phyloP scores from a whole-genome alignment of 2,113 vertebrate species.

The Zeus faber region DNA sequence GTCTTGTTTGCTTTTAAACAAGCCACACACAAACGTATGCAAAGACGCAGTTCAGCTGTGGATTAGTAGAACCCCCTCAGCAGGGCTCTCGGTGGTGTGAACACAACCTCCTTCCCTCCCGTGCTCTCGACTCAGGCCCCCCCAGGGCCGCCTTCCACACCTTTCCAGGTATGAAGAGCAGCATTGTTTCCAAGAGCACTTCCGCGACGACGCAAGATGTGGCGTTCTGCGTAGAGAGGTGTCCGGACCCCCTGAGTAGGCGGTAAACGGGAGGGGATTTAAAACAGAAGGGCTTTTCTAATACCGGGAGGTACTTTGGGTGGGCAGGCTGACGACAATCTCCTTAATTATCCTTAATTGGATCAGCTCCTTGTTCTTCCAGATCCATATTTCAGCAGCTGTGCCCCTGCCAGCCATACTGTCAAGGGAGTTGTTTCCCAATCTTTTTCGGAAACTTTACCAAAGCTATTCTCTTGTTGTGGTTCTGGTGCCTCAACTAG shows the following conservation, averaged over 20 bases:
- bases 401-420: constrained; percentile 36
- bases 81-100: constrained; percentile 51
- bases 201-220: constrained; percentile 25
- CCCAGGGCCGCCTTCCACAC: constrained; percentile 44
- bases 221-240: constrained; percentile 32
- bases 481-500: no score
- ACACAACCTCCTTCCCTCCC: constrained; percentile 52
- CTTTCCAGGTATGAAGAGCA: constrained; percentile 41
- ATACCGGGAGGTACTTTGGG: constrained; percentile 48
- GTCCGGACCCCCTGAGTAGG: constrained; percentile 48
- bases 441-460: no score
- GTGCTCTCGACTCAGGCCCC: constrained; percentile 59
- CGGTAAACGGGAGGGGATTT: constrained; percentile 51
- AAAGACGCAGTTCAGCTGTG: constrained; percentile 33
- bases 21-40: constrained; percentile 59
- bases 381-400: constrained; percentile 65
- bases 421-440: no score
- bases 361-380: constrained; percentile 64
- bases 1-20: constrained; percentile 18
- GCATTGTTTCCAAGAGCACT: no score
- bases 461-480: no score
- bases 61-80: constrained; percentile 48
- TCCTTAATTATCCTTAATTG: constrained; percentile 66
- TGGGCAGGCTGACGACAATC: constrained; percentile 57
- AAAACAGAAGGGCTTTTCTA: constrained; percentile 61